Evolutionary conservation across 2,797 vertebrate genomes (phyloP).

Genomic region (Cyprinella venusta): DNA sequence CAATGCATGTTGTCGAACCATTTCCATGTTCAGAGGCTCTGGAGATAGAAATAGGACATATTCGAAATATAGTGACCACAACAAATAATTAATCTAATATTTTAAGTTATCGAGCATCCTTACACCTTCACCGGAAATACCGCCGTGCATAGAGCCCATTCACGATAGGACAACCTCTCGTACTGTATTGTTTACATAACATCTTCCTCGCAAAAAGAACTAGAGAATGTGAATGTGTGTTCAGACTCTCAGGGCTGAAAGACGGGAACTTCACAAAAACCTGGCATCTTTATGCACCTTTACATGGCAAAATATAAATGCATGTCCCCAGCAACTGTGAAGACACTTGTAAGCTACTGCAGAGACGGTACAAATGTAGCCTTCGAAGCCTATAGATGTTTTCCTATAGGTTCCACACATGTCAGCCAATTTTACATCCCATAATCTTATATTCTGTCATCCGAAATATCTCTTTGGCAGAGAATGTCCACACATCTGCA

Average conservation of each 20-base stretch:
- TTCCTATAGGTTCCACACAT: neutral
- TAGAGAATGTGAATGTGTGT: neutral
- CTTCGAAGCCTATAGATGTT: neutral
- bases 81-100: too few relatives aligned
- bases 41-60: too few relatives aligned
- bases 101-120: too few relatives aligned
- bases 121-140: too few relatives aligned
- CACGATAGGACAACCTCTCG: too few relatives aligned
- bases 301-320: neutral
- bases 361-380: neutral
- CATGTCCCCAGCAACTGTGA: slow-evolving; percentile 40
- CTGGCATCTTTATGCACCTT: slow-evolving; percentile 13
- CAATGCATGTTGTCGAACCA: too few relatives aligned
- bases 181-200: neutral
- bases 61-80: too few relatives aligned
- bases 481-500: neutral
- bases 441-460: slow-evolving; percentile 23
- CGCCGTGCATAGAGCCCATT: too few relatives aligned
- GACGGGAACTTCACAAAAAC: neutral
- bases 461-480: neutral
- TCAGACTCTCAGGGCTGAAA: neutral
- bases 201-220: neutral
- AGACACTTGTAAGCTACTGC: neutral
- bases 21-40: too few relatives aligned
- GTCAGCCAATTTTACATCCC: neutral